Evolutionary conservation across 37 sponge, comb jelly and placozoan genomes (phyloP).

Genomic region (Lycopodina hypogea): DNA sequence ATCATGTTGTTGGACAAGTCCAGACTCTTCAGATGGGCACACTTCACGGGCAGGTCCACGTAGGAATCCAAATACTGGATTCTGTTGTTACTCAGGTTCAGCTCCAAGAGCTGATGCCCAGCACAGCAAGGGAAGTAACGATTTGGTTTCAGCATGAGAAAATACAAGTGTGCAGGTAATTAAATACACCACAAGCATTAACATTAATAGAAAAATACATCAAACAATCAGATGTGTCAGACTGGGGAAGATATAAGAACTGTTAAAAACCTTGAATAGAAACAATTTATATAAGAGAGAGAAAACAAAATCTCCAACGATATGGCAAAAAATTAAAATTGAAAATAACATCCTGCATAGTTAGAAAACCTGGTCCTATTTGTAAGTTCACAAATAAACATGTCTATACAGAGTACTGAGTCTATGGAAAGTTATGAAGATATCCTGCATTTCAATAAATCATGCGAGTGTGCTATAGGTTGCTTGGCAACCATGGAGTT

Average conservation of each 20-base stretch:
- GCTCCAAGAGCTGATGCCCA: conserved; percentile 44
- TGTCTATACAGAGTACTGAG: no score
- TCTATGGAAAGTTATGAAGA: no score
- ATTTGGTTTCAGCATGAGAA: not conserved
- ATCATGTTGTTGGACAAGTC: conserved; percentile 57
- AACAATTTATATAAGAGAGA: not conserved
- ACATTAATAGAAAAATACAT: not conserved
- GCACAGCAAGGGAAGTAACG: not conserved
- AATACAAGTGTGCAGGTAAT: not conserved
- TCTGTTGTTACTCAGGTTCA: conserved; percentile 55
- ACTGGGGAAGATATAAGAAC: no score
- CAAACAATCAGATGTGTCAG: no score
- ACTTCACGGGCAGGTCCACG: conserved; percentile 22
- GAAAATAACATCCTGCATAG: not conserved
- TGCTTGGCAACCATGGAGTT: no score
- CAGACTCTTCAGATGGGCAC: conserved; percentile 30
- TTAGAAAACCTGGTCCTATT: no score
- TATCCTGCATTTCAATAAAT: no score
- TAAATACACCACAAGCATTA: no score
- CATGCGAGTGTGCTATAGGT: no score
- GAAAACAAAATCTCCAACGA: not conserved
- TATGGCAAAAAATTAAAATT: not conserved
- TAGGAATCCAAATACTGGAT: conserved; percentile 44
- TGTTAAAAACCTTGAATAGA: no score
- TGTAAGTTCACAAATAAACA: no score